These are phyloP conservation scores for Tetramorium simillimum DNA, from an alignment of 1,140 invertebrate species.

Conservation along the genomic window DNA sequence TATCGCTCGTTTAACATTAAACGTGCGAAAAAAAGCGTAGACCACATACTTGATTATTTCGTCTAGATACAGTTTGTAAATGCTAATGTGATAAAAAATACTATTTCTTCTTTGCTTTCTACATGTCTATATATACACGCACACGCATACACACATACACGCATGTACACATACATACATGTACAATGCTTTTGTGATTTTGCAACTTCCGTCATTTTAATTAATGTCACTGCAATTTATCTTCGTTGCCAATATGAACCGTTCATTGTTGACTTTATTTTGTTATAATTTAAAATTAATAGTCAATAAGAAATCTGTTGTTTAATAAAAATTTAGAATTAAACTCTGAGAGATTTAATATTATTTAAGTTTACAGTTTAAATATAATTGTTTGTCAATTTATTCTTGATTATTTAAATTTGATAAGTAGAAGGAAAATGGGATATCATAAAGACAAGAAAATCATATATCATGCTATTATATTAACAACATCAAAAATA, in stretches of 20 bases:
- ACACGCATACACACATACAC: not conserved
- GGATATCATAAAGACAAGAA: not conserved
- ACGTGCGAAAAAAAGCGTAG: slow-evolving; percentile 8
- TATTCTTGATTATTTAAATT: slow-evolving; percentile 6
- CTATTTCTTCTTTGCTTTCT: slow-evolving; percentile 58
- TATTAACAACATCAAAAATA: not conserved
- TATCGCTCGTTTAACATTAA: not conserved
- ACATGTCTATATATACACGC: slow-evolving; percentile 54
- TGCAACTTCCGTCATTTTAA: slow-evolving; percentile 22
- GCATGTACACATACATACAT: not conserved
- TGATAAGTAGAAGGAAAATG: not conserved
- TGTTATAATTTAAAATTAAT: slow-evolving; percentile 13
- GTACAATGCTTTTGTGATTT: slow-evolving; percentile 40
- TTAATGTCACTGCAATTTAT: slow-evolving; percentile 8
- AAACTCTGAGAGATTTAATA: not conserved
- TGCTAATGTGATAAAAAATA: slow-evolving; percentile 77
- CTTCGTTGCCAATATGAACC: slow-evolving; percentile 29
- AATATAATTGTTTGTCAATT: not conserved
- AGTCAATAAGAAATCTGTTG: not conserved
- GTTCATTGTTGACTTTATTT: slow-evolving; percentile 28
- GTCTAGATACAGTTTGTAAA: slow-evolving; percentile 69
- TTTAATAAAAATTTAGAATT: not conserved
- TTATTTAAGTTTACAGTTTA: not conserved
- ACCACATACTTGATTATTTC: slow-evolving; percentile 52
- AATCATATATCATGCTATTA: not conserved